A percentile compares a stretch with the other conserved stretches of the same genome.
Evolutionary conservation across 2,797 vertebrate species (phyloP).

Genomic region (Aplochiton taeniatus): DNA sequence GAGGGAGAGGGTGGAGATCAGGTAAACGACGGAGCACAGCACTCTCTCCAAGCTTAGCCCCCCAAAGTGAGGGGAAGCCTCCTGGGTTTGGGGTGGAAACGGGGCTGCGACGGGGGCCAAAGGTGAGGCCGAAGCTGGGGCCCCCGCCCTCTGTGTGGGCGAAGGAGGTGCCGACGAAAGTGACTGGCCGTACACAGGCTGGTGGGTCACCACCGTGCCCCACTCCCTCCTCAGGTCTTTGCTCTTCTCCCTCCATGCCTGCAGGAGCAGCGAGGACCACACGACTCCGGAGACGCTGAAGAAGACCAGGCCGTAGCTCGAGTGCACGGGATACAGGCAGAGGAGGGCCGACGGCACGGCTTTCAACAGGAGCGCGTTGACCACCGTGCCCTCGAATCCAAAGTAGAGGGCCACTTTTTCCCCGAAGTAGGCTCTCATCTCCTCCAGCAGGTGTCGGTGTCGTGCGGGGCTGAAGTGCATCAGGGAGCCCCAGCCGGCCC

Average conservation of each 20-base stretch:
- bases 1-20: slow-evolving; percentile 11
- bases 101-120: too few relatives aligned
- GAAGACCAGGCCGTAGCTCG: background rate
- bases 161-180: background rate
- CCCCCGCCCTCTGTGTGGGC: too few relatives aligned
- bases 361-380: slow-evolving; percentile 17
- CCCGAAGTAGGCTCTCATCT: slow-evolving; percentile 30
- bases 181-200: background rate
- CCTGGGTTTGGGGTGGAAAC: background rate
- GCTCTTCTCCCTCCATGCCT: slow-evolving; percentile 7
- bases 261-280: slow-evolving; percentile 27
- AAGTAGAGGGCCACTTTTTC: slow-evolving; percentile 28
- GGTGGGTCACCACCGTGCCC: slow-evolving; percentile 3
- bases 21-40: slow-evolving; percentile 10
- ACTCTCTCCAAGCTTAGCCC: slow-evolving; percentile 5
- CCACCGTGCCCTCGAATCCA: slow-evolving; percentile 21
- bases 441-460: slow-evolving; percentile 23
- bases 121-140: background rate
- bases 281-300: slow-evolving; percentile 15
- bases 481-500: slow-evolving; percentile 10
- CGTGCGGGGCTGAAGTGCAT: slow-evolving; percentile 2
- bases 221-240: slow-evolving; percentile 6
- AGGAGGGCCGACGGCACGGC: slow-evolving; percentile 8
- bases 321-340: background rate
- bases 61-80: background rate